A percentile compares a stretch with the other conserved stretches of the same genome.
Conservation (phyloP, 2,797 vertebrate genomes). For the Cyprinella venusta region DNA sequence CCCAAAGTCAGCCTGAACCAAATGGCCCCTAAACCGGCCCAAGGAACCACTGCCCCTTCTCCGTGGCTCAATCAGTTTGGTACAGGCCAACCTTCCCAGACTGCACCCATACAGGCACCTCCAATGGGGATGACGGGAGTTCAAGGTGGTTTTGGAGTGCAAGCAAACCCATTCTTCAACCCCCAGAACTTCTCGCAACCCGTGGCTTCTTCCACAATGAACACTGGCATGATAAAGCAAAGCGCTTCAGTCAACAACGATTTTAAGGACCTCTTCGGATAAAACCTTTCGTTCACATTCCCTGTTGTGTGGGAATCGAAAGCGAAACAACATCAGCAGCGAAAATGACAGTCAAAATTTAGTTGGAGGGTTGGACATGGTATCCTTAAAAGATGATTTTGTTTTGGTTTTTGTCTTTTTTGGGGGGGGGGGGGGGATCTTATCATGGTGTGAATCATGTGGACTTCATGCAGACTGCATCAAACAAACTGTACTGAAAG, state of each 20-base stretch:
- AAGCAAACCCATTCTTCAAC: slow-evolving; percentile 96
- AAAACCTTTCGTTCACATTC: slow-evolving; percentile 58
- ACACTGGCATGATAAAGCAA: slow-evolving; percentile 82
- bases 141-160: slow-evolving; percentile 88
- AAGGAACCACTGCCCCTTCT: slow-evolving; percentile 65
- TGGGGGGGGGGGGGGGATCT: neutral
- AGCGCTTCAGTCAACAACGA: slow-evolving; percentile 92
- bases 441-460: slow-evolving; percentile 1
- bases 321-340: slow-evolving; percentile 13
- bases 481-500: neutral
- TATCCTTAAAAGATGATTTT: slow-evolving; percentile 61
- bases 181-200: slow-evolving; percentile 94
- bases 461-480: neutral
- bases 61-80: slow-evolving; percentile 92
- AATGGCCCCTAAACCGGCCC: slow-evolving; percentile 80
- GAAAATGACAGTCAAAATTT: neutral
- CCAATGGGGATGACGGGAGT: slow-evolving; percentile 74
- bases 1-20: slow-evolving; percentile 96
- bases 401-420: slow-evolving; percentile 48
- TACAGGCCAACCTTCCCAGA: slow-evolving; percentile 71
- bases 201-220: slow-evolving; percentile 66
- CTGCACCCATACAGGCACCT: slow-evolving; percentile 77
- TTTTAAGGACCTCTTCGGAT: slow-evolving; percentile 97
- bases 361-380: neutral
- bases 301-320: neutral